Evolutionary conservation across 1,140 invertebrate genomes (phyloP).

Genomic region (Nasonia vitripennis): DNA sequence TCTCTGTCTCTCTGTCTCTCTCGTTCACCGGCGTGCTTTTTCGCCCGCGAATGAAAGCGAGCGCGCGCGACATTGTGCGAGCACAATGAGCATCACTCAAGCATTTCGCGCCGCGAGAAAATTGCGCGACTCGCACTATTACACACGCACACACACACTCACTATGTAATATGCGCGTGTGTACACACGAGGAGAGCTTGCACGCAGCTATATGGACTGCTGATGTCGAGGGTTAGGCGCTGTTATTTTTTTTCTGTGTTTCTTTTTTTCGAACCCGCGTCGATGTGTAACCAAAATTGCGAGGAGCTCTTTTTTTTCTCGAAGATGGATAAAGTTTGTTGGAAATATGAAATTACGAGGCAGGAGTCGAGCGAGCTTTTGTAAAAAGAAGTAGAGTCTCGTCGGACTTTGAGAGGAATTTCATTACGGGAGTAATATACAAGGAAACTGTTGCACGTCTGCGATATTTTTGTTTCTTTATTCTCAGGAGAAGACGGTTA

Average conservation of each 20-base stretch:
- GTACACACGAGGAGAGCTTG: constrained; percentile 28
- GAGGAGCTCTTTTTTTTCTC: neutral
- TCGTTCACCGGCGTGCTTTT: neutral
- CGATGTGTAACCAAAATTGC: constrained; percentile 47
- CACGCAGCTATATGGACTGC: constrained; percentile 35
- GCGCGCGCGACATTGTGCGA: constrained; percentile 28
- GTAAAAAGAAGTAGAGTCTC: neutral
- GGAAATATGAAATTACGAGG: neutral
- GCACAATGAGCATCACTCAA: constrained; percentile 51
- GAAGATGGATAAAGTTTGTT: neutral
- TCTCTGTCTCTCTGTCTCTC: neutral
- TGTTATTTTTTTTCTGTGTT: constrained; percentile 5
- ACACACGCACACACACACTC: neutral
- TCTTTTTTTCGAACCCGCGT: constrained; percentile 47
- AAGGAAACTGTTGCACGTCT: neutral
- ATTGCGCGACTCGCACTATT: constrained; percentile 30
- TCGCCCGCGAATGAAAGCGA: neutral
- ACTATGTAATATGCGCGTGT: neutral
- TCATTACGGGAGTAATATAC: neutral
- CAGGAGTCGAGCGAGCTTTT: neutral
- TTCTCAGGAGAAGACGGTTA: neutral
- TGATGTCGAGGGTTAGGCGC: neutral
- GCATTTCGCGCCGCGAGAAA: constrained; percentile 48
- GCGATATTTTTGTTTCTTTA: too few species aligned
- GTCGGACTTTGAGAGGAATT: neutral